phyloP scores from a whole-genome alignment of 2,797 vertebrate species.

The Bovichtus diacanthus region DNA sequence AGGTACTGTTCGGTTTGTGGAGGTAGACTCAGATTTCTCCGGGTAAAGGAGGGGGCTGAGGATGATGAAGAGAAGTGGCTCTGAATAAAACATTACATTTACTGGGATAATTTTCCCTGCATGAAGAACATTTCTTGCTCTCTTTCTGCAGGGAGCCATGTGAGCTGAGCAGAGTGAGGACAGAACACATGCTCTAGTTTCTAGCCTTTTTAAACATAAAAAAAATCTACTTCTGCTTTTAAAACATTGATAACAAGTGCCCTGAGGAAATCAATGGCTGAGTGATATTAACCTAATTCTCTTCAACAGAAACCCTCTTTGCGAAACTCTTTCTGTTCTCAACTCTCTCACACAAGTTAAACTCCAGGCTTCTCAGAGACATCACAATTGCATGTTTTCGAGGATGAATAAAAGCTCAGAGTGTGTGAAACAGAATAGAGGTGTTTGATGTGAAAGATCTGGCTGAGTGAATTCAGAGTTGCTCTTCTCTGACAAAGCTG shows the following conservation, averaged over 20 bases:
- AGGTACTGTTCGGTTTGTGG: slow-evolving; percentile 31
- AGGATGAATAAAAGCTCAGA: slow-evolving; percentile 32
- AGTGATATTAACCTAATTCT: slow-evolving; percentile 69
- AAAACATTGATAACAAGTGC: slow-evolving; percentile 61
- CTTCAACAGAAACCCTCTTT: slow-evolving; percentile 40
- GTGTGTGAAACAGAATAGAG: slow-evolving; percentile 39
- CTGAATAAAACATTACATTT: slow-evolving; percentile 73
- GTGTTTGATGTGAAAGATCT: slow-evolving; percentile 45
- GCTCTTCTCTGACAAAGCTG: slow-evolving; percentile 13
- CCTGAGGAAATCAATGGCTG: slow-evolving; percentile 51
- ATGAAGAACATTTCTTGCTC: slow-evolving; percentile 36
- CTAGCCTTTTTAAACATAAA: slow-evolving; percentile 52
- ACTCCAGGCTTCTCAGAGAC: slow-evolving; percentile 22
- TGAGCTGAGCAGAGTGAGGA: slow-evolving; percentile 33
- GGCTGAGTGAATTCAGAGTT: slow-evolving; percentile 27
- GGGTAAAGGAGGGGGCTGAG: slow-evolving; percentile 9
- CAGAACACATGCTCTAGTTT: slow-evolving; percentile 39
- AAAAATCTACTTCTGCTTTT: slow-evolving; percentile 53
- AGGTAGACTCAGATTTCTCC: slow-evolving; percentile 36
- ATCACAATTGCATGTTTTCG: slow-evolving; percentile 23
- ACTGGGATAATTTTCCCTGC: slow-evolving; percentile 51
- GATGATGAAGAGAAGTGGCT: slow-evolving; percentile 50
- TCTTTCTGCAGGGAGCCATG: slow-evolving; percentile 47
- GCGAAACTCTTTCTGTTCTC: slow-evolving; percentile 40
- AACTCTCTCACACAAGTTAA: slow-evolving; percentile 10